phyloP scores from a whole-genome alignment of 2,888 invertebrate species.

The Hoplodrina blanda region DNA sequence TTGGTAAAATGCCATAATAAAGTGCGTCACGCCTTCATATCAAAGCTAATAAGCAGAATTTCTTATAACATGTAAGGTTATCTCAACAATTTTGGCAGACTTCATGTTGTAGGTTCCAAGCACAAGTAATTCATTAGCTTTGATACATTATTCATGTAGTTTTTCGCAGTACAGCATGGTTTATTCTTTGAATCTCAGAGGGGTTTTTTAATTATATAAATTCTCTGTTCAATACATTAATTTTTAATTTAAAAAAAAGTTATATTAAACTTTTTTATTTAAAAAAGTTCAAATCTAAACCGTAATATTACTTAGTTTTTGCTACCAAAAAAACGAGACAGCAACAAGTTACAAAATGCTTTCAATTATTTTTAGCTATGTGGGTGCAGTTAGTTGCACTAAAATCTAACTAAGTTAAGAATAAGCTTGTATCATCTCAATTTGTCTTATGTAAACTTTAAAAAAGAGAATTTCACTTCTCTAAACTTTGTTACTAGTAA shows the following conservation, averaged over 20 bases:
- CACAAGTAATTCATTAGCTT: slow-evolving; percentile 23
- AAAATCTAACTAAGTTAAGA: not conserved
- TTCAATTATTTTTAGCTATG: not conserved
- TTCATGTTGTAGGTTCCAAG: not conserved
- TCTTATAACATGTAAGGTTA: slow-evolving; percentile 37
- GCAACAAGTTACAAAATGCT: slow-evolving; percentile 35
- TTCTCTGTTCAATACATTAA: not conserved
- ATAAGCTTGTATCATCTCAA: not conserved
- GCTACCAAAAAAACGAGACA: not conserved
- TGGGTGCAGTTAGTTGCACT: not conserved
- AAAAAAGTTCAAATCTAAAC: not conserved
- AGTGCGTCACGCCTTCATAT: slow-evolving; percentile 35
- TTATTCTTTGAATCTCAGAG: not conserved
- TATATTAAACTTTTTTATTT: not conserved
- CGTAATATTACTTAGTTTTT: not conserved
- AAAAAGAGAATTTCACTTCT: not conserved
- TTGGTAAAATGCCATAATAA: slow-evolving; percentile 51
- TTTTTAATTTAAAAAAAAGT: not conserved
- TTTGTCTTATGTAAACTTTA: not conserved
- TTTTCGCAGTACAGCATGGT: not conserved
- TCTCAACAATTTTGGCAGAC: slow-evolving; percentile 19
- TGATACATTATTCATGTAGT: slow-evolving; percentile 22
- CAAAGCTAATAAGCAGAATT: slow-evolving; percentile 11
- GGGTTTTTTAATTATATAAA: not conserved
- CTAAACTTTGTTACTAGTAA: not conserved